Conservation (phyloP, 2,888 invertebrate genomes). For the Stomorhina lunata region DNA sequence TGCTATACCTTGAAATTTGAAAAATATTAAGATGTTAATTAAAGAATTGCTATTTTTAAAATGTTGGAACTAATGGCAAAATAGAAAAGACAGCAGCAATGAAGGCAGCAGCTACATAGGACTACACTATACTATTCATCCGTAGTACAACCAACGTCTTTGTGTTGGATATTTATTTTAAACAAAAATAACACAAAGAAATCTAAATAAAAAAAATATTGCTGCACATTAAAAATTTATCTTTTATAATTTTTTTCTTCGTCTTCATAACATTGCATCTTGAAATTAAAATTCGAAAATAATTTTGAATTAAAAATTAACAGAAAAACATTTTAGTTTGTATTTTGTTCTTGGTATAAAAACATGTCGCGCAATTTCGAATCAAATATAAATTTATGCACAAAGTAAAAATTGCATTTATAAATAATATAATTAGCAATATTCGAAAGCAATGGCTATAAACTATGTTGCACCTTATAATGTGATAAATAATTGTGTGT, state of each 20-base stretch:
- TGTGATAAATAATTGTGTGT: neutral
- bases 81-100: neutral
- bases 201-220: constrained; percentile 22
- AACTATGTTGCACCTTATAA: constrained; percentile 27
- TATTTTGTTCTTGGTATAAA: constrained; percentile 39
- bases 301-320: constrained; percentile 36
- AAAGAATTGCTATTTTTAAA: constrained; percentile 62
- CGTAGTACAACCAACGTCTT: constrained; percentile 1
- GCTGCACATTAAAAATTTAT: constrained; percentile 46
- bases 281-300: constrained; percentile 32
- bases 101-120: neutral
- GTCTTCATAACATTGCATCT: constrained; percentile 52
- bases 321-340: constrained; percentile 38
- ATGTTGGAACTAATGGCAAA: constrained; percentile 30
- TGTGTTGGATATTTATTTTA: constrained; percentile 26
- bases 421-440: neutral
- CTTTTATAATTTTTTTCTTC: neutral
- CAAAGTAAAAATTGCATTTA: no score
- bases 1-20: constrained; percentile 30
- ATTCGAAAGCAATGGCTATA: neutral
- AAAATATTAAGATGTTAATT: constrained; percentile 54
- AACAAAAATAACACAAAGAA: constrained; percentile 29
- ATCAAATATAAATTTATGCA: neutral
- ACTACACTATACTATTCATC: constrained; percentile 23
- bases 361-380: constrained; percentile 46